Conservation (phyloP, 53 echinoderm and acorn worm species). For the Echinarachnius parma region DNA sequence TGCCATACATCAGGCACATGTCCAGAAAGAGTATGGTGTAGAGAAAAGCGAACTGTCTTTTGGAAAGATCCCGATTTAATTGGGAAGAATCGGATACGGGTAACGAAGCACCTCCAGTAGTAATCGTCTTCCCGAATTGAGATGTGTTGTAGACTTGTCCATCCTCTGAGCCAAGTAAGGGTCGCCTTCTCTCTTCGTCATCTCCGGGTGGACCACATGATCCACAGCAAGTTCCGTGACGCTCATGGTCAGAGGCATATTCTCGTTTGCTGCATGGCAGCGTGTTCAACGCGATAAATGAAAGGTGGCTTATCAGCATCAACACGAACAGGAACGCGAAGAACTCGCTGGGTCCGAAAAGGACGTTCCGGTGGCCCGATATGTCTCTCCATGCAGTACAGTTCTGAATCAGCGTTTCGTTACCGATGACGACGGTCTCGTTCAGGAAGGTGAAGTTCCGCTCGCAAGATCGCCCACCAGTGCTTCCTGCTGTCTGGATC, state of each 20-base stretch:
- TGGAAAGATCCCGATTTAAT: background rate
- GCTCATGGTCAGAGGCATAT: background rate
- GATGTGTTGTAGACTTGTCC: background rate
- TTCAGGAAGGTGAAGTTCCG: slow-evolving; percentile 51
- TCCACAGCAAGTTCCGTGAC: background rate
- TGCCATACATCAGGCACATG: background rate
- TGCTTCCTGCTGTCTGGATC: too few species aligned
- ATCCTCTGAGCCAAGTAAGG: background rate
- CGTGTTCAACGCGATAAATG: background rate
- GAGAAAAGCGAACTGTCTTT: background rate
- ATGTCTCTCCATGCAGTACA: slow-evolving; percentile 75
- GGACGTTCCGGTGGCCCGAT: too few species aligned
- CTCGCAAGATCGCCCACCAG: too few species aligned
- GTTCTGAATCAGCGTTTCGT: slow-evolving; percentile 9
- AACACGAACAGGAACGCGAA: background rate
- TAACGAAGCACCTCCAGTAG: too few species aligned
- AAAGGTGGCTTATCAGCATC: background rate
- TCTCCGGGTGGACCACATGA: background rate
- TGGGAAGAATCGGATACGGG: background rate
- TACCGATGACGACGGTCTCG: slow-evolving; percentile 45
- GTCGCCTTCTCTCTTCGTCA: background rate
- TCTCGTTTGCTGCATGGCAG: background rate
- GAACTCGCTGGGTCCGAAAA: background rate
- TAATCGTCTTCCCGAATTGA: too few species aligned
- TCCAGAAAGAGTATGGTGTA: background rate